Conservation (phyloP, 2,888 invertebrate species). For the Lasius fuliginosus region DNA sequence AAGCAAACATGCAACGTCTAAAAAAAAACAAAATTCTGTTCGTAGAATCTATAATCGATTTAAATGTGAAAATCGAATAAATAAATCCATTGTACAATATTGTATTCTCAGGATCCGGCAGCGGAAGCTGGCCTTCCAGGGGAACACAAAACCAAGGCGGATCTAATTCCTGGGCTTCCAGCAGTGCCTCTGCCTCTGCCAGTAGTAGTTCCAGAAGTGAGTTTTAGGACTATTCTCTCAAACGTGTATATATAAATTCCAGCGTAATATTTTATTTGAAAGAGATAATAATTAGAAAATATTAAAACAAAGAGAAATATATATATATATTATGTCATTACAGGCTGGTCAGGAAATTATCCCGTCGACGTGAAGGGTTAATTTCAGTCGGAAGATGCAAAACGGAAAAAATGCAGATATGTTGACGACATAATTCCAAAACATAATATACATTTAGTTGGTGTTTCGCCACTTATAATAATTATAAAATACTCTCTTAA, state of each 20-base stretch:
- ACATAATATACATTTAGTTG: conserved; percentile 27
- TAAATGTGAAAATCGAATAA: conserved; percentile 22
- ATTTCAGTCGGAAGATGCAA: conserved; percentile 26
- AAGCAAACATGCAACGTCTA: not conserved
- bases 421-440: not conserved
- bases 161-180: conserved; percentile 65
- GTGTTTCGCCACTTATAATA: conserved; percentile 3
- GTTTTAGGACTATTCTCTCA: conserved; percentile 16
- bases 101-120: conserved; percentile 20
- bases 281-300: not conserved
- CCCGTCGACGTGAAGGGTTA: conserved; percentile 39
- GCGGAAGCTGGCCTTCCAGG: conserved; percentile 57
- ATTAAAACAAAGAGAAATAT: not conserved
- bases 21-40: not conserved
- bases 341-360: conserved; percentile 43
- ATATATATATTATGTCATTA: not conserved
- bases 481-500: conserved; percentile 21
- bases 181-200: conserved; percentile 65
- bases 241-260: not conserved
- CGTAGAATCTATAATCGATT: not conserved
- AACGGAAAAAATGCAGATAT: conserved; percentile 9
- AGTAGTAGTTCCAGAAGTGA: conserved; percentile 64
- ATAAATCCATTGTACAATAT: not conserved
- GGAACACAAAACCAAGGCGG: conserved; percentile 48
- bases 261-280: not conserved